phyloP scores from a whole-genome alignment of 2,113 vertebrate species.

The Solenodon paradoxus region DNA sequence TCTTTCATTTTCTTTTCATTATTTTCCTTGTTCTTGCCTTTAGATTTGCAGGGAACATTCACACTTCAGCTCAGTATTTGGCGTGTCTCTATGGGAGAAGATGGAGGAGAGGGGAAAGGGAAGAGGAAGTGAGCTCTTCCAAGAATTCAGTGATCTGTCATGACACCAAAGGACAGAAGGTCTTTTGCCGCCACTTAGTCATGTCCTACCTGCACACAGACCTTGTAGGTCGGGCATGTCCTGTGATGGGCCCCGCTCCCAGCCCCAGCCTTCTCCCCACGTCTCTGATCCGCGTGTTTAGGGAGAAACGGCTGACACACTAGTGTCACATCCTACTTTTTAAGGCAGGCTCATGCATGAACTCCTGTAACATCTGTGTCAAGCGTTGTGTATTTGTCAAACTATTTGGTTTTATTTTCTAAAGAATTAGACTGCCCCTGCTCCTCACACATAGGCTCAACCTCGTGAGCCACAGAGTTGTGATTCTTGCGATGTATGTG shows the following conservation, averaged over 20 bases:
- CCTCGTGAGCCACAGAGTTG: constrained; percentile 60
- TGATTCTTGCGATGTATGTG: constrained; percentile 88
- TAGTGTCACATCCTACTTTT: not conserved
- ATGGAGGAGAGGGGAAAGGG: not conserved
- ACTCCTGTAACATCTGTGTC: not conserved
- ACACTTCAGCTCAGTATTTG: not conserved
- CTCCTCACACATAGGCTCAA: not conserved
- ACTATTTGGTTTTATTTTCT: not conserved
- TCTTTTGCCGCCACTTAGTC: not conserved
- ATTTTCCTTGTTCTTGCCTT: not conserved
- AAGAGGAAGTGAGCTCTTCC: not conserved
- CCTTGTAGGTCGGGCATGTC: not conserved
- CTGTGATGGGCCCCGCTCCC: not conserved
- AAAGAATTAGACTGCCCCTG: not conserved
- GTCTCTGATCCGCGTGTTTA: not conserved
- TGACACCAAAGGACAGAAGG: not conserved
- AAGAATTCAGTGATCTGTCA: not conserved
- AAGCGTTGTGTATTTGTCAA: not conserved
- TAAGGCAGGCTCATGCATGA: not conserved
- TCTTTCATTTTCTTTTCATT: not conserved
- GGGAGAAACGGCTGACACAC: not conserved
- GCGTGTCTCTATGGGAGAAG: not conserved
- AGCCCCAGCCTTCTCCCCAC: not conserved
- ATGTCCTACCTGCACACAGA: not conserved
- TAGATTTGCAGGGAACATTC: rapidly evolving